Evolutionary conservation across 2,113 vertebrate genomes (phyloP).

Genomic region (Cichladusa arquata): DNA sequence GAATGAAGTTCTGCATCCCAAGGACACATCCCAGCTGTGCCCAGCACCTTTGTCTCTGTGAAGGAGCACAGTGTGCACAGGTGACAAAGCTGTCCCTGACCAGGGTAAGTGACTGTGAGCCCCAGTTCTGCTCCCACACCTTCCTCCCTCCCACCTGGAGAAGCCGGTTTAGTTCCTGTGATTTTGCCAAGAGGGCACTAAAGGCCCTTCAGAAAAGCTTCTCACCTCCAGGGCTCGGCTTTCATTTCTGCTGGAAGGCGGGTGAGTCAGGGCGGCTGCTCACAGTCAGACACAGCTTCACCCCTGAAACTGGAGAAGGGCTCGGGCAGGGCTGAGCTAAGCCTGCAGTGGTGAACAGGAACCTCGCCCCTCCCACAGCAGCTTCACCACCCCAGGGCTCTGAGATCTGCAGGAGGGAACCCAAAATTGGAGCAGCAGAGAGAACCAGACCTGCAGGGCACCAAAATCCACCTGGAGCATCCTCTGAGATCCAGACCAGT

Average conservation of each 20-base stretch:
- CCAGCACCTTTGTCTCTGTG: rapidly evolving
- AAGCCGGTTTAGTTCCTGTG: rapidly evolving
- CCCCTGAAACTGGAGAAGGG: neutral
- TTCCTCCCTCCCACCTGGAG: neutral
- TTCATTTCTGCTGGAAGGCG: rapidly evolving
- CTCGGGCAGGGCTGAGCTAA: neutral
- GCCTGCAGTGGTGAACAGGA: rapidly evolving
- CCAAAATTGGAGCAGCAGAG: rapidly evolving
- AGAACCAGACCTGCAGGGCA: neutral
- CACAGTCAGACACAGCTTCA: rapidly evolving
- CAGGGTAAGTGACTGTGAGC: rapidly evolving
- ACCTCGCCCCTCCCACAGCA: rapidly evolving
- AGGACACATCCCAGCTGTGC: neutral
- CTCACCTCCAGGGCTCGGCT: neutral
- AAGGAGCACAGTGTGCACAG: rapidly evolving
- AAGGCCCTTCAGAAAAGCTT: neutral
- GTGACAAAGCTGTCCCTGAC: neutral
- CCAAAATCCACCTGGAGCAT: rapidly evolving
- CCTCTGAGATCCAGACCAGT: rapidly evolving
- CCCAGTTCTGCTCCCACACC: neutral
- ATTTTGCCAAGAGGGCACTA: neutral
- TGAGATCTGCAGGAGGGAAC: neutral
- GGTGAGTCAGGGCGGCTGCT: rapidly evolving
- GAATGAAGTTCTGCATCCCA: neutral
- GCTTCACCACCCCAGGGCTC: rapidly evolving